Evolutionary conservation across 2,888 invertebrate genomes (phyloP).

Genomic region (Tridacna gigas): DNA sequence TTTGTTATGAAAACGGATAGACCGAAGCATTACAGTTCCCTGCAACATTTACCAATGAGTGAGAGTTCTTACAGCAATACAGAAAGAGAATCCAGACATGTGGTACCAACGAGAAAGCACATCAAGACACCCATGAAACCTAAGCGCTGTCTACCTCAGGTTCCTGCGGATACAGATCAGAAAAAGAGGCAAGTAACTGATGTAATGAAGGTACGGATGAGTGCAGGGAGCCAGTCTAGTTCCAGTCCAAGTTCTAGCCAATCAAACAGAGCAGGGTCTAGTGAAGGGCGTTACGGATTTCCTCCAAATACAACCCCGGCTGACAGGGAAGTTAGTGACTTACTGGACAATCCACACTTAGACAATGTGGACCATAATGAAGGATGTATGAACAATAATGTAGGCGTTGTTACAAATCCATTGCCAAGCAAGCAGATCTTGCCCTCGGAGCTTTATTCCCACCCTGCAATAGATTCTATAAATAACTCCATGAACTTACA

Average conservation of each 20-base stretch:
- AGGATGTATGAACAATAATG: background rate
- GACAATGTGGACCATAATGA: background rate
- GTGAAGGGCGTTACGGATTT: constrained; percentile 33
- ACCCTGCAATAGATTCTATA: constrained; percentile 16
- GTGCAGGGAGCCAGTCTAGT: constrained; percentile 65
- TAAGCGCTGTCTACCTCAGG: constrained; percentile 70
- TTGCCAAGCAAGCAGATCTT: constrained; percentile 5
- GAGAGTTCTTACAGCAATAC: background rate
- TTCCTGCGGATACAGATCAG: constrained; percentile 72
- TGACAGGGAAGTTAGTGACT: constrained; percentile 68
- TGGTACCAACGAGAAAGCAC: constrained; percentile 33
- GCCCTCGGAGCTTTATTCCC: constrained; percentile 12
- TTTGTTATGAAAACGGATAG: constrained; percentile 10
- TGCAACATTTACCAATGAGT: constrained; percentile 58
- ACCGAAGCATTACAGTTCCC: constrained; percentile 55
- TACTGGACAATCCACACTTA: constrained; percentile 35
- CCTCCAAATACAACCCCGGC: constrained; percentile 64
- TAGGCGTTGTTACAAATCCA: background rate
- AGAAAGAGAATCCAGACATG: constrained; percentile 22
- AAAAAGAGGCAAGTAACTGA: constrained; percentile 76
- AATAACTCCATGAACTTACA: constrained; percentile 3
- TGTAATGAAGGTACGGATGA: constrained; percentile 71
- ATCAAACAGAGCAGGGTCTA: constrained; percentile 35
- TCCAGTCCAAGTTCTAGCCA: constrained; percentile 61
- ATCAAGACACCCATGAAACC: constrained; percentile 63